Percentiles rank a stretch among this genome's conserved stretches.
phyloP scores from a whole-genome alignment of 1,140 invertebrate species.

The Dendrolimus kikuchii region DNA sequence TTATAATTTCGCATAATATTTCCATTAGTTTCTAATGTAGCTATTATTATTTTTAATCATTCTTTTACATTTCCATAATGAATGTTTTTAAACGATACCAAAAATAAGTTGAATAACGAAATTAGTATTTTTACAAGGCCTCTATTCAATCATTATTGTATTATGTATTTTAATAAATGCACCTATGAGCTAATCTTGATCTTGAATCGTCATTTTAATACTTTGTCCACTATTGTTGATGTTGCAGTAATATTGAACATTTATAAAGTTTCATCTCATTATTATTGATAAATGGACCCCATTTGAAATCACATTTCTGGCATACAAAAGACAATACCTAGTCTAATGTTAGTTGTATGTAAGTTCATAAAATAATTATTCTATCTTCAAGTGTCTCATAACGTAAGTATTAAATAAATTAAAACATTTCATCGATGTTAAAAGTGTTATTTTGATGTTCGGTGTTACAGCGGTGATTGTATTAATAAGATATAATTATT shows the following conservation, averaged over 20 bases:
- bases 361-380: conserved; percentile 68
- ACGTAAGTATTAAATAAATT: conserved; percentile 63
- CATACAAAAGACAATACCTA: conserved; percentile 73
- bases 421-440: conserved; percentile 52
- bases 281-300: conserved; percentile 39
- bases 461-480: conserved; percentile 11
- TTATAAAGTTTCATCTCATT: conserved; percentile 23
- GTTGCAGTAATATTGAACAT: conserved; percentile 45
- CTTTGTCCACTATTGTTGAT: conserved; percentile 33
- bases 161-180: conserved; percentile 27
- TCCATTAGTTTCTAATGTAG: conserved; percentile 16
- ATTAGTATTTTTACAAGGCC: conserved; percentile 27
- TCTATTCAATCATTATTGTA: conserved; percentile 30
- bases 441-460: conserved; percentile 32
- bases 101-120: conserved; percentile 16
- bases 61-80: conserved; percentile 15
- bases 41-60: conserved; percentile 10
- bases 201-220: conserved; percentile 29
- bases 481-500: too few species aligned
- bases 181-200: conserved; percentile 28
- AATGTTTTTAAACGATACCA: conserved; percentile 23
- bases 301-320: conserved; percentile 55
- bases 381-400: conserved; percentile 68
- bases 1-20: conserved; percentile 29
- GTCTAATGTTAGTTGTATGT: conserved; percentile 68